phyloP scores from a whole-genome alignment of 2,888 invertebrate genomes.

The Scrobipalpa costella region DNA sequence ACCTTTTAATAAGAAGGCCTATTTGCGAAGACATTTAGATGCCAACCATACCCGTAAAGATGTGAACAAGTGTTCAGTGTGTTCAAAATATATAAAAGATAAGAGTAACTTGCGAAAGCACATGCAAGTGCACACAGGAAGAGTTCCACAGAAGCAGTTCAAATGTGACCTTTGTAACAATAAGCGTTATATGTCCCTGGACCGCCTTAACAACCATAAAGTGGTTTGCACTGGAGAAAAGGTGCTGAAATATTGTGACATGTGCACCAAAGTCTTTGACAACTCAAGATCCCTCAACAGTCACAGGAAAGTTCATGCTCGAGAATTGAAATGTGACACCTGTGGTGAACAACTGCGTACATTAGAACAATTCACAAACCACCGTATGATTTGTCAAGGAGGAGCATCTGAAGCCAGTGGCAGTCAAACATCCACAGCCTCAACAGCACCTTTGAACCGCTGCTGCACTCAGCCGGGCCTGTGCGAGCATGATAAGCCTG shows the following conservation, averaged over 20 bases:
- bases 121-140: constrained; percentile 80
- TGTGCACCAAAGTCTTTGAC: constrained; percentile 80
- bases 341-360: constrained; percentile 78
- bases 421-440: constrained; percentile 47
- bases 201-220: constrained; percentile 77
- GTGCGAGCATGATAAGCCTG: constrained; percentile 79
- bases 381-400: constrained; percentile 74
- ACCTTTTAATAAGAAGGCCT: constrained; percentile 77
- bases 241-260: constrained; percentile 77
- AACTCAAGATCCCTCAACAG: constrained; percentile 78
- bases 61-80: constrained; percentile 79
- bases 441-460: constrained; percentile 53
- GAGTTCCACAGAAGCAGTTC: constrained; percentile 78
- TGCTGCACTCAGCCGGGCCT: constrained; percentile 76
- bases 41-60: constrained; percentile 76
- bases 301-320: constrained; percentile 78
- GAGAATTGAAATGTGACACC: constrained; percentile 76
- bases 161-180: constrained; percentile 80
- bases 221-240: constrained; percentile 79
- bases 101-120: constrained; percentile 79
- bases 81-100: constrained; percentile 80
- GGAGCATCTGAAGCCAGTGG: constrained; percentile 57
- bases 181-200: constrained; percentile 78
- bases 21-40: constrained; percentile 76
- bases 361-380: constrained; percentile 76